phyloP scores from a whole-genome alignment of 1,140 invertebrate genomes.

The Chymomyza costata region DNA sequence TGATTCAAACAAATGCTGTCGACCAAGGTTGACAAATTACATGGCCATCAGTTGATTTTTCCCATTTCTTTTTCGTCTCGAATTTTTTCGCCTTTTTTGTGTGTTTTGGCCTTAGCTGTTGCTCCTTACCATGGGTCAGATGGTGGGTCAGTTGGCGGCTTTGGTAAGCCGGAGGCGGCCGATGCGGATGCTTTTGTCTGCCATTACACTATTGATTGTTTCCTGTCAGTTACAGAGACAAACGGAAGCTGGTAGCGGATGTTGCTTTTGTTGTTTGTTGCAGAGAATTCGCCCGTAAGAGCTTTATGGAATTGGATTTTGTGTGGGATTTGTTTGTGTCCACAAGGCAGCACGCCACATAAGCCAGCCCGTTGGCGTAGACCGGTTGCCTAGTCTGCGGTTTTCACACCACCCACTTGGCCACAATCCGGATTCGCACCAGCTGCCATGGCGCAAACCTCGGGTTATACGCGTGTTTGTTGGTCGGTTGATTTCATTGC shows the following conservation, averaged over 20 bases:
- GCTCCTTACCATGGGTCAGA: background rate
- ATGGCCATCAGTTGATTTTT: no score
- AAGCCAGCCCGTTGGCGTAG: constrained; percentile 16
- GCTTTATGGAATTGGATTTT: constrained; percentile 27
- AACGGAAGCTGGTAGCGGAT: constrained; percentile 54
- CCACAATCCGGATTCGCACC: background rate
- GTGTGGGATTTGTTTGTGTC: background rate
- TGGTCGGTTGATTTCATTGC: constrained; percentile 34
- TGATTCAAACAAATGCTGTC: no score
- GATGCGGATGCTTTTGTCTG: constrained; percentile 60
- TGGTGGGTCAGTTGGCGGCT: background rate
- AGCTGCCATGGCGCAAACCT: background rate
- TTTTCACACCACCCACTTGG: constrained; percentile 26
- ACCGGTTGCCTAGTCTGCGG: no score
- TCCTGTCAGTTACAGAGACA: constrained; percentile 61
- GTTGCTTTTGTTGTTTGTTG: constrained; percentile 31
- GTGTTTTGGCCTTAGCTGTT: background rate
- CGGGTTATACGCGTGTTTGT: constrained; percentile 14
- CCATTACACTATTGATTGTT: constrained; percentile 67
- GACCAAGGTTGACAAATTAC: no score
- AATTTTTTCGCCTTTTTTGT: background rate
- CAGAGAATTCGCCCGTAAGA: constrained; percentile 10
- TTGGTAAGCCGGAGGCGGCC: no score
- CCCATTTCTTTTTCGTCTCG: background rate
- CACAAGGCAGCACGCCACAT: no score